Evolutionary conservation across 2,888 invertebrate species (phyloP).

Genomic region (Pollenia angustigena): DNA sequence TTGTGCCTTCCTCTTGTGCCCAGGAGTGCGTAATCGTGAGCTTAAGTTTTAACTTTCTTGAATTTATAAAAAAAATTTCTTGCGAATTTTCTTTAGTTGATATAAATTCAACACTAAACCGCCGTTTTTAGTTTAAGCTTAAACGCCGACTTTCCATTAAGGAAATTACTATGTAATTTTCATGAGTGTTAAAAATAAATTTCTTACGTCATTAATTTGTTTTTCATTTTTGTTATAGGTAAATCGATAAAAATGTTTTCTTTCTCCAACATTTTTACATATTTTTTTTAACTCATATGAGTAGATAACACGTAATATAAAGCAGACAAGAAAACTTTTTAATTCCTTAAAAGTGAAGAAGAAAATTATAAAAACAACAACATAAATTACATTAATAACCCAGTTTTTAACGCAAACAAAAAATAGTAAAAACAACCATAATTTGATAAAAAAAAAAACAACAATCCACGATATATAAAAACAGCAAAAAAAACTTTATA

Average conservation of each 20-base stretch:
- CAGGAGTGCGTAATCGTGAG: too few relatives aligned
- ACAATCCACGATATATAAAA: slow-evolving; percentile 32
- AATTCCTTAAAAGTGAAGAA: slow-evolving; percentile 63
- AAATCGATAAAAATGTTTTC: slow-evolving; percentile 23
- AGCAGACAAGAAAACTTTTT: slow-evolving; percentile 18
- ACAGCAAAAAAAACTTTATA: slow-evolving; percentile 73
- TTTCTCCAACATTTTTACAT: slow-evolving; percentile 20
- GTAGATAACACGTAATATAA: slow-evolving; percentile 53
- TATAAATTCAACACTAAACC: background rate
- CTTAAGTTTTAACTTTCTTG: too few relatives aligned
- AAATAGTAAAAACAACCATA: slow-evolving; percentile 59
- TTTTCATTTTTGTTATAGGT: slow-evolving; percentile 35
- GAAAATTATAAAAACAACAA: slow-evolving; percentile 35
- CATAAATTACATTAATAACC: slow-evolving; percentile 65
- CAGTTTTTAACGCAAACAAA: slow-evolving; percentile 70
- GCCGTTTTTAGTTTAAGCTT: too few relatives aligned
- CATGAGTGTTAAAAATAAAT: slow-evolving; percentile 10
- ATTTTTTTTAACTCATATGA: slow-evolving; percentile 7
- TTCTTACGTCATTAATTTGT: slow-evolving; percentile 43
- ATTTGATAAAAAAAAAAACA: slow-evolving; percentile 65
- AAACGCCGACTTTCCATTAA: slow-evolving; percentile 29
- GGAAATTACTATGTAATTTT: slow-evolving; percentile 47
- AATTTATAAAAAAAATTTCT: too few relatives aligned
- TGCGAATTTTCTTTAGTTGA: too few relatives aligned
- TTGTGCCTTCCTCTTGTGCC: too few relatives aligned